A percentile compares a stretch with the other conserved stretches of the same genome.
These are phyloP conservation scores for Psylliodes chrysocephalus DNA, from an alignment of 2,888 invertebrate species.

Conservation along the genomic window DNA sequence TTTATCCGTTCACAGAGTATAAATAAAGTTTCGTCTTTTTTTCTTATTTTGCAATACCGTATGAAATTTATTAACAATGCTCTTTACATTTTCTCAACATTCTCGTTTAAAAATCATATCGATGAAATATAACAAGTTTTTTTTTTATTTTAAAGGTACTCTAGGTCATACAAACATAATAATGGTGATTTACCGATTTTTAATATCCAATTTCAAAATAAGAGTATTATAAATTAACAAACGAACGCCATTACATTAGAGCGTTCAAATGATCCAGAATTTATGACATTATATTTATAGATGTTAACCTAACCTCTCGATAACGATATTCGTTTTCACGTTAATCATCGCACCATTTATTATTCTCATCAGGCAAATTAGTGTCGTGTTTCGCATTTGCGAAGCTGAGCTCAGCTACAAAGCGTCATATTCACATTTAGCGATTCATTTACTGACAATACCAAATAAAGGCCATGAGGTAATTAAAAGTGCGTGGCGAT, in stretches of 20 bases:
- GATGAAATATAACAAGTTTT: too few species aligned
- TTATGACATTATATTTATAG: constrained; percentile 15
- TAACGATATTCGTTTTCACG: constrained; percentile 16
- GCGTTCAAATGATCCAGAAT: constrained; percentile 1
- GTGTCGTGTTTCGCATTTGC: constrained; percentile 25
- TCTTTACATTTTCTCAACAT: too few species aligned
- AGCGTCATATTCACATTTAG: constrained; percentile 20
- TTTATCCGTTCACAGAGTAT: too few species aligned
- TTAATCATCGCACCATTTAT: constrained; percentile 24
- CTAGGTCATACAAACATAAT: too few species aligned
- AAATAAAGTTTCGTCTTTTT: too few species aligned
- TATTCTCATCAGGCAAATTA: constrained; percentile 28
- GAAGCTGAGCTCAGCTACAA: background rate
- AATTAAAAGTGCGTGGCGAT: constrained; percentile 15
- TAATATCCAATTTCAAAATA: too few species aligned
- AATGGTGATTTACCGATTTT: too few species aligned
- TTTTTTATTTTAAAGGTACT: too few species aligned
- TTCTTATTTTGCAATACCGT: too few species aligned
- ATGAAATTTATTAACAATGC: too few species aligned
- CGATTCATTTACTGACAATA: constrained; percentile 11
- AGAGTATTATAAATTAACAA: too few species aligned
- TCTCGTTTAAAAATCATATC: too few species aligned
- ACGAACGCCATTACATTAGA: constrained; percentile 8
- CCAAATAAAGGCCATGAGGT: background rate
- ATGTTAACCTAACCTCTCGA: constrained; percentile 17